phyloP scores from a whole-genome alignment of 2,113 vertebrate species.

The Amphilophus citrinellus region DNA sequence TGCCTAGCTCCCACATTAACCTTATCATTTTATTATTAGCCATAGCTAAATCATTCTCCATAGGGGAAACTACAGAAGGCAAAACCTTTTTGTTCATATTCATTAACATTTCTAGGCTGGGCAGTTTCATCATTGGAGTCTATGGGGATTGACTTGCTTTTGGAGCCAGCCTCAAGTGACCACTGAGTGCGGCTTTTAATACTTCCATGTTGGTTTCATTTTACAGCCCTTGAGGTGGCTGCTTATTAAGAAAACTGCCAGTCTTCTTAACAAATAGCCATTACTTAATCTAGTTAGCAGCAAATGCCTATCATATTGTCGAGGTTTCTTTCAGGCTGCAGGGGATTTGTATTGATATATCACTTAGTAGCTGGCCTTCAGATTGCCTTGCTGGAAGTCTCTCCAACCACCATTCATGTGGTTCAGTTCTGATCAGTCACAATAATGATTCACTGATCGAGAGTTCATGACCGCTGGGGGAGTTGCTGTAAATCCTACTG shows the following conservation, averaged over 20 bases:
- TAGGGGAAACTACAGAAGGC: not conserved
- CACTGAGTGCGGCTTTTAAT: not conserved
- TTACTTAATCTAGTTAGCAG: constrained; percentile 17
- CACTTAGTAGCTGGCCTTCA: not conserved
- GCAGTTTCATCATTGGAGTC: not conserved
- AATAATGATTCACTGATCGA: constrained; percentile 30
- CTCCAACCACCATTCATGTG: not conserved
- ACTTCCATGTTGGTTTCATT: constrained; percentile 5
- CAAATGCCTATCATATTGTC: not conserved
- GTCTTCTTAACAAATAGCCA: not conserved
- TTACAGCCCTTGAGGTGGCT: not conserved
- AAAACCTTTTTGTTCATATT: not conserved
- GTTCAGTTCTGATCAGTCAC: constrained; percentile 11
- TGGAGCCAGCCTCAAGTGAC: not conserved
- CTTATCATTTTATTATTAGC: not conserved
- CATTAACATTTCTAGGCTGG: not conserved
- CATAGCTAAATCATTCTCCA: not conserved
- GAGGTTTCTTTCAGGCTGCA: constrained; percentile 6
- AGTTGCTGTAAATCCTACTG: constrained; percentile 33
- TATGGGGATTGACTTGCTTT: not conserved
- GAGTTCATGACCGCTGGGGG: constrained; percentile 56
- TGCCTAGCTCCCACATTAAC: not conserved
- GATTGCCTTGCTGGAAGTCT: constrained; percentile 1
- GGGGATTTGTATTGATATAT: not conserved
- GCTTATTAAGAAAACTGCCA: not conserved